Percentiles rank a stretch among this genome's conserved stretches.
These are phyloP conservation scores for Zapornia atra DNA, from an alignment of 2,113 vertebrate species.

Conservation along the genomic window DNA sequence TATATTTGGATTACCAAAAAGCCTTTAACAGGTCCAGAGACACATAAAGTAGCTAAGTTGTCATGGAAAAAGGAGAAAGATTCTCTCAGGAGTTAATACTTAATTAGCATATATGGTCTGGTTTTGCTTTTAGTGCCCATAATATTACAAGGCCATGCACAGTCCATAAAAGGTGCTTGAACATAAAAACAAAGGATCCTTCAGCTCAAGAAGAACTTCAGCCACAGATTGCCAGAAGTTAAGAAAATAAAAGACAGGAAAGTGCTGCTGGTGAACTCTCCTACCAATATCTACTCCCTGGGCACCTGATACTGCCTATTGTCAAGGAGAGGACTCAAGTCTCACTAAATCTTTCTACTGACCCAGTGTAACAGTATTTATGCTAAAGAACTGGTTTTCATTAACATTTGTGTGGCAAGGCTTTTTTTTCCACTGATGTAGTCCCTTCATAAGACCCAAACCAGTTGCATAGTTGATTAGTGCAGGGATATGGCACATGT, in stretches of 20 bases:
- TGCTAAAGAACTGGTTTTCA: not conserved
- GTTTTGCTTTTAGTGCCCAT: too few species aligned
- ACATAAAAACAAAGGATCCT: not conserved
- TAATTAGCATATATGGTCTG: not conserved
- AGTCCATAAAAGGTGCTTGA: not conserved
- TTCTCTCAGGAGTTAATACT: not conserved
- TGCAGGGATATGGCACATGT: not conserved
- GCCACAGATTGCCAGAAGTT: not conserved
- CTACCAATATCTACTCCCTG: not conserved
- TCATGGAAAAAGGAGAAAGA: not conserved
- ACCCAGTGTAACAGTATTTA: not conserved
- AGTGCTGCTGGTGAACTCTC: not conserved
- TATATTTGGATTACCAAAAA: not conserved
- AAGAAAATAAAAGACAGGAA: not conserved
- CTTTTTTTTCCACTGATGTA: not conserved
- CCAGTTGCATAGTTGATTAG: not conserved
- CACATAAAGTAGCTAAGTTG: accelerated
- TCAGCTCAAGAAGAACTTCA: not conserved
- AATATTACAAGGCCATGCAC: not conserved
- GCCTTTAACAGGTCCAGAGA: not conserved
- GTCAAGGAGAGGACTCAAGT: not conserved
- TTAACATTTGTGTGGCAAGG: not conserved
- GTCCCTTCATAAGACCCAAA: not conserved
- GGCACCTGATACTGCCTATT: not conserved
- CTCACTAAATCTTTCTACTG: not conserved